These are phyloP conservation scores for Pogonognathellus flavescens DNA, from an alignment of 1,140 invertebrate species.

Conservation along the genomic window DNA sequence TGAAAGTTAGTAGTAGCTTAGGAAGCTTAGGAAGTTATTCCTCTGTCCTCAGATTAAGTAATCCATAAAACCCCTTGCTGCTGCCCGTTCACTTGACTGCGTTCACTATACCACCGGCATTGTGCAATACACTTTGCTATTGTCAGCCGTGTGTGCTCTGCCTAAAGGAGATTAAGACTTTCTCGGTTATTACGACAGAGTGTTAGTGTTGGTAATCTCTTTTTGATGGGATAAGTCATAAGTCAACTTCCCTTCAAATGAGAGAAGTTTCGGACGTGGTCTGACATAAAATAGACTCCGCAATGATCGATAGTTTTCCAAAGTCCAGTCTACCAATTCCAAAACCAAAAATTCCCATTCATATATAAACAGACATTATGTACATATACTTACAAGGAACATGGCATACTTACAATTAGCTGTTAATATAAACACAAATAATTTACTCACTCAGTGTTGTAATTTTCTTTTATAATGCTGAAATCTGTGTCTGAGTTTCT, in stretches of 20 bases:
- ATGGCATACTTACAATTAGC: too few species aligned
- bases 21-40: too few species aligned
- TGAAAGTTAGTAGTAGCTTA: too few species aligned
- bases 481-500: too few species aligned
- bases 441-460: too few species aligned
- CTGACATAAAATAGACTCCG: constrained; percentile 13
- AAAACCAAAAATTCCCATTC: neutral
- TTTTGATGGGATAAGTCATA: constrained; percentile 45
- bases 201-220: constrained; percentile 28
- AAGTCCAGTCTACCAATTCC: neutral
- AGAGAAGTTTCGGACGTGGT: constrained; percentile 15
- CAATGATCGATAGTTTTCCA: constrained; percentile 27
- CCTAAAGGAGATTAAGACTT: constrained; percentile 33
- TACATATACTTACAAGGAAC: too few species aligned
- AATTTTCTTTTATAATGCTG: too few species aligned
- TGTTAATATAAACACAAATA: too few species aligned
- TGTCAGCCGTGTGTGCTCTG: neutral
- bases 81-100: neutral
- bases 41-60: too few species aligned
- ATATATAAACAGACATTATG: too few species aligned
- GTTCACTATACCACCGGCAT: neutral
- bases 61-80: too few species aligned
- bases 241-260: constrained; percentile 26
- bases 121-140: too few species aligned
- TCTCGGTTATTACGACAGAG: constrained; percentile 13